Conservation (phyloP, 1,140 invertebrate genomes). For the Trachymyrmex septentrionalis region DNA sequence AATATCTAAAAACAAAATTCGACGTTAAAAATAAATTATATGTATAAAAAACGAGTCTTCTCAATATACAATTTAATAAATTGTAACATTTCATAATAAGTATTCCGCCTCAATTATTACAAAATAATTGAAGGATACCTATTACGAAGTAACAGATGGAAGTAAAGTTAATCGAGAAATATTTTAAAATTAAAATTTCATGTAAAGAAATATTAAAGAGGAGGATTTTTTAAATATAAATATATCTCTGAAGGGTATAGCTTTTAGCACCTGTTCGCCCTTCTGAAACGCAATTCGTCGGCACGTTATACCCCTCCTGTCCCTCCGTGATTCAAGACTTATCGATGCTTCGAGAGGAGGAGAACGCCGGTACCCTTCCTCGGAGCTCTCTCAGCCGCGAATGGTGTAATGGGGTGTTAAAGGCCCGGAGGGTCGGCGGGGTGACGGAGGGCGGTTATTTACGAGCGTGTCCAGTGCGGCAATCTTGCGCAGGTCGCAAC, state of each 20-base stretch:
- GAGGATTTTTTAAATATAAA: not conserved
- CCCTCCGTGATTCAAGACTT: not conserved
- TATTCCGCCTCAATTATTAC: no score
- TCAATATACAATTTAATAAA: no score
- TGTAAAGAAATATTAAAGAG: not conserved
- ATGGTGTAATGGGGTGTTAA: conserved; percentile 56
- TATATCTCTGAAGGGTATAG: not conserved
- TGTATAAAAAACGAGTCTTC: no score
- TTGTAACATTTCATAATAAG: no score
- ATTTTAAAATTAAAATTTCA: not conserved
- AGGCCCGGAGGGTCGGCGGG: conserved; percentile 10
- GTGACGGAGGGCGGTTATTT: conserved; percentile 64
- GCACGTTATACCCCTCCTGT: not conserved
- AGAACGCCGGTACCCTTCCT: not conserved
- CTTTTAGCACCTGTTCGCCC: not conserved
- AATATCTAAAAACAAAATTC: no score
- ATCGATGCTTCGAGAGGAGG: conserved; percentile 8
- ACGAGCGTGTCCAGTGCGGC: conserved; percentile 66
- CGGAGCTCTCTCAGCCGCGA: not conserved
- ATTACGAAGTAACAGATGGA: not conserved
- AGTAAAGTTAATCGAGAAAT: not conserved
- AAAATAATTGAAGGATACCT: not conserved
- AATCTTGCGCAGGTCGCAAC: conserved; percentile 68
- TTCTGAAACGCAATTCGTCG: not conserved
- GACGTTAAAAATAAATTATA: no score